phyloP scores from a whole-genome alignment of 2,888 invertebrate species.

The Cheilosia vernalis region DNA sequence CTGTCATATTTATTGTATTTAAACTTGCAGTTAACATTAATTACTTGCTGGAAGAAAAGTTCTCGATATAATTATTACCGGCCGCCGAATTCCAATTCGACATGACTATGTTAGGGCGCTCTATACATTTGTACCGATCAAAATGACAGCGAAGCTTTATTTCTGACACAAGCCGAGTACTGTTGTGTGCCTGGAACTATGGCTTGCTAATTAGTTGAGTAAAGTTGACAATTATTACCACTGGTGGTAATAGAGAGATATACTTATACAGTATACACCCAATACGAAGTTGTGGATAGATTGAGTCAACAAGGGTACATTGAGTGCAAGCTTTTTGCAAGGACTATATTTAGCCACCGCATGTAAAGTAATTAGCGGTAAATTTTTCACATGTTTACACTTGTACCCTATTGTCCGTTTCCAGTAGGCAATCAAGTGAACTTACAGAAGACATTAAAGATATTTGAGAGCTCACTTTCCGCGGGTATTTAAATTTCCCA shows the following conservation, averaged over 20 bases:
- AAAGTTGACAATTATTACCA: not conserved
- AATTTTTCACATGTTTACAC: not conserved
- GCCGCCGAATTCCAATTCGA: not conserved
- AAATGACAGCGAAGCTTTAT: not conserved
- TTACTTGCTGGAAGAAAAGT: not conserved
- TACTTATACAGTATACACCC: not conserved
- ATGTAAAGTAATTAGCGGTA: not conserved
- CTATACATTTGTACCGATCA: not conserved
- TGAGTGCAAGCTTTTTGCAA: not conserved
- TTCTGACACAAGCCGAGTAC: not conserved
- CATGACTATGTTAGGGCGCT: not conserved
- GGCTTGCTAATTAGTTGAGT: not conserved
- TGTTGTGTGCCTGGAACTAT: not conserved
- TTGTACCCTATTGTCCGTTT: not conserved
- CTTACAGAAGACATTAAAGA: not conserved
- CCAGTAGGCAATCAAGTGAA: not conserved
- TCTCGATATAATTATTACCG: not conserved
- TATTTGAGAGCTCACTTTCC: not conserved
- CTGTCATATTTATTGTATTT: not conserved
- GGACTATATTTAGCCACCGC: not conserved
- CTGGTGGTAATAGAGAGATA: not conserved
- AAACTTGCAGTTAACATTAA: constrained; percentile 1
- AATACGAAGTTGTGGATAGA: not conserved
- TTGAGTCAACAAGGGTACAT: not conserved
- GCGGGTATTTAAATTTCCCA: not conserved